These are phyloP conservation scores for Caenorhabditis zanzibari DNA, from an alignment of 2,888 invertebrate species.

Conservation along the genomic window DNA sequence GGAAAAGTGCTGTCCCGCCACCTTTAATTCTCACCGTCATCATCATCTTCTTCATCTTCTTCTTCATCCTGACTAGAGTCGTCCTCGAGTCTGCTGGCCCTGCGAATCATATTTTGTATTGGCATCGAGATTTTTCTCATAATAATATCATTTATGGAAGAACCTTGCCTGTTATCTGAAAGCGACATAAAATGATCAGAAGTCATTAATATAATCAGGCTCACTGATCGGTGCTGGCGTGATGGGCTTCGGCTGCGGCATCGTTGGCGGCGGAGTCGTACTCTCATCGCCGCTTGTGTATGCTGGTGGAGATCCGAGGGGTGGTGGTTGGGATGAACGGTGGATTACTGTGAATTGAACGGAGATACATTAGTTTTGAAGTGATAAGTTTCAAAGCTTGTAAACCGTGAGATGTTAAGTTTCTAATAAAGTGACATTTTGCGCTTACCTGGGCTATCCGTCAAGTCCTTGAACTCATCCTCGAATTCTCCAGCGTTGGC, in stretches of 20 bases:
- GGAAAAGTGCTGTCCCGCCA: no score
- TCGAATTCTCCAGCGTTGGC: constrained; percentile 21
- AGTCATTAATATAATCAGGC: not conserved
- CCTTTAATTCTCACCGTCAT: no score
- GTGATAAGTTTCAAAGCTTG: not conserved
- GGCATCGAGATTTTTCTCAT: constrained; percentile 67
- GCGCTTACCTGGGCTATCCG: constrained; percentile 10
- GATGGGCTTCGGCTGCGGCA: not conserved
- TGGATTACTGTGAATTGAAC: no score
- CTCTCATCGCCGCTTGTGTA: constrained; percentile 61
- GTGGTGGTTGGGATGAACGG: constrained; percentile 1
- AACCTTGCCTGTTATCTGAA: constrained; percentile 59
- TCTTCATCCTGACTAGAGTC: constrained; percentile 50
- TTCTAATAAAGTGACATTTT: no score
- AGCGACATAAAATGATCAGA: not conserved
- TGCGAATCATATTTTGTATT: constrained; percentile 63
- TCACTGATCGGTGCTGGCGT: constrained; percentile 15
- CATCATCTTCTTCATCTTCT: constrained; percentile 45
- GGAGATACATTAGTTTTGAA: not conserved
- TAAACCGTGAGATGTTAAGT: no score
- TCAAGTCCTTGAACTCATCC: constrained; percentile 41
- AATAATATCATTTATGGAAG: constrained; percentile 62
- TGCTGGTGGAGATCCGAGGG: constrained; percentile 63
- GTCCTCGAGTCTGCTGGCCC: constrained; percentile 59
- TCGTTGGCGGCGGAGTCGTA: constrained; percentile 1